Evolutionary conservation across 2,888 invertebrate species (phyloP).

Genomic region (Electrophaes corylata): DNA sequence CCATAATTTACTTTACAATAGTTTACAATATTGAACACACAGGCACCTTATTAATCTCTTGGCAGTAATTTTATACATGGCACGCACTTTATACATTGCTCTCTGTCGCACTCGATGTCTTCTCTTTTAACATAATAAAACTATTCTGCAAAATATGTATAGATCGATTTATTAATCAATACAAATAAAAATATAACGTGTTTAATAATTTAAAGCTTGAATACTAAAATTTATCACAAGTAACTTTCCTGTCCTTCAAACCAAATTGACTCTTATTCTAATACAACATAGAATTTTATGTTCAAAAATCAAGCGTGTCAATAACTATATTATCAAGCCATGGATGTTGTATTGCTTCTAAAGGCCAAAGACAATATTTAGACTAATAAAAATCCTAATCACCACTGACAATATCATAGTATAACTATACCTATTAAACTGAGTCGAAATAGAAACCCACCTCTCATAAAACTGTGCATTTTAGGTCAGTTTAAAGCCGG

Average conservation of each 20-base stretch:
- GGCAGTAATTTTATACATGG: conserved; percentile 77
- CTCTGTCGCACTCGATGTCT: conserved; percentile 48
- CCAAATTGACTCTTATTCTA: conserved; percentile 45
- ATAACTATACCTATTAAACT: no score
- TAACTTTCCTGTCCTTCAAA: conserved; percentile 53
- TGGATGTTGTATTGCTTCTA: neutral
- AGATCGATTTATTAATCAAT: conserved; percentile 40
- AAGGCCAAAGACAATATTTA: neutral
- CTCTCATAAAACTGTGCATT: neutral
- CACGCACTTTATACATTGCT: conserved; percentile 58
- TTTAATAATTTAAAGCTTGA: conserved; percentile 38
- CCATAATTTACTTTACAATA: conserved; percentile 57
- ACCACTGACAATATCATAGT: neutral
- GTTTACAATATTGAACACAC: conserved; percentile 76
- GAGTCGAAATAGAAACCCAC: neutral
- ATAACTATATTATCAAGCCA: neutral
- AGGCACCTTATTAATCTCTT: conserved; percentile 76
- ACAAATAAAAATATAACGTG: conserved; percentile 43
- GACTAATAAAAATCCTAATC: neutral
- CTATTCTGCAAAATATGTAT: conserved; percentile 29
- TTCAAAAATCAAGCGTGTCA: neutral
- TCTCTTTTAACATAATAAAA: conserved; percentile 32
- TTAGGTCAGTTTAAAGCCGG: neutral
- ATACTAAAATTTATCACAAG: conserved; percentile 63
- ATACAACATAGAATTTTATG: neutral